Evolutionary conservation across 2,888 invertebrate species (phyloP), one percentile per base, ranked within the genome.

Genomic region (Eristalis arbustorum): DNA sequence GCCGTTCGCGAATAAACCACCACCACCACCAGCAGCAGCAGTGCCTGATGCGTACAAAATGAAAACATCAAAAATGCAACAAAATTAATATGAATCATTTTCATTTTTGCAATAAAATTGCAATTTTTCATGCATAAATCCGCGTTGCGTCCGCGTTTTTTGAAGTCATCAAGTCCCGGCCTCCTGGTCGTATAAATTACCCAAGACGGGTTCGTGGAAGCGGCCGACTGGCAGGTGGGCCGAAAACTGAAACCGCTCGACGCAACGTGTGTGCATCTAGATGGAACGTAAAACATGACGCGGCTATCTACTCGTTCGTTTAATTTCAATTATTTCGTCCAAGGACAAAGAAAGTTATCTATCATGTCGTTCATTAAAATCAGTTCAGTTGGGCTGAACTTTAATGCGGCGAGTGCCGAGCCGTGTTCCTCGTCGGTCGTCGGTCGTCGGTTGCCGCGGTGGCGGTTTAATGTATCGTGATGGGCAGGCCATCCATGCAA

Each of bases 51-150:
- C 63, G 66, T 37, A 49, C 76, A 73, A 84, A 79, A 88, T 84
- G 84, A 74, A 84, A 80, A 79, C 67, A 88, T 88, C 73, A 88
- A 88, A 88, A 84, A 88, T 88, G 61, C 76, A 88, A 88, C 84
- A 76, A 77, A 76, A 72, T 83, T 80, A 83, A 88, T 84, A 76
- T 42, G 75, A 88, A 80, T 62, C 56, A 88, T 80, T 84, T 80
- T 76, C 40, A 69, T 68, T 88, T 83, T 76, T 77, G 69, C 71
- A 87, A 87, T 87, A 79, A 87, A 87, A 83, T 63, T 84, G 88
- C 73, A 84, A 72, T 77, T 84, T 88, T 71, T 79, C 84, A 84
- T 88, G 84, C 84, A 88, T 80, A 88, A 84, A 84, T 77, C 76
- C 80, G 82, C 75, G 61, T 10, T 49, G 34, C 57, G 67, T 68